Base-by-base conservation (phyloP, 2,797 vertebrate genomes). In the Pangasius mekongensis region DNA sequence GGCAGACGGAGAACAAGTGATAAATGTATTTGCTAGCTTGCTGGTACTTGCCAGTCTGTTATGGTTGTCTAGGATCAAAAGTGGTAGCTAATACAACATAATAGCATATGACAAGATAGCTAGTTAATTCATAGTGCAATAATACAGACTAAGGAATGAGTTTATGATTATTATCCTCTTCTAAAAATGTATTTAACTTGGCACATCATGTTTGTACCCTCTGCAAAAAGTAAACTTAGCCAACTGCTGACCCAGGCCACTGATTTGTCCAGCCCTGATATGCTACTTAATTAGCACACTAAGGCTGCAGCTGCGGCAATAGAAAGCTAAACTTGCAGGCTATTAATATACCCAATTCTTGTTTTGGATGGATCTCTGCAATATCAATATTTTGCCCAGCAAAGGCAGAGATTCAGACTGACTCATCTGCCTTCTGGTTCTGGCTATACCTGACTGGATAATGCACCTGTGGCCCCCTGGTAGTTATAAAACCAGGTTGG, bases 401-500 rank as follows among this genome's bases (percentile, higher is more conserved):
- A 84, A 33, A 84, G 49, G 16, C 27, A 30, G n/a, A 13, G 62
- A 49, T 30, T 83, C 36, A 39, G 58, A 66, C 24, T 62, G n/a
- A 84, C 64, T 27, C 43, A 52, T 22, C 27, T 66, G 20, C 27
- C 62, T 69, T 52, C 18, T 1, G 18, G 9, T 52, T 33, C 2
- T 69, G 62, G n/a, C 16, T 24, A 36, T 67, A 84, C n/a, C 82
- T 69, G 62, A 52, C n/a, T 47, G 82, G 82, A 52, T 84, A 84
- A 84, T 67, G 82, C 64, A 69, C 82, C 82, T 69, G 82, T 84
- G 82, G 64, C n/a, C n/a, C 43, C 52, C n/a, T 67, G 64, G 16
- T 49, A 22, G 62, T 52, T 52, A 47, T 66, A 49, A 30, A 43
- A n/a, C 58, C 62, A 83, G 14, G 27, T 10, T 83, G 16, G 18